Evolutionary conservation across 2,797 vertebrate genomes (phyloP).

Genomic region (Sarcophilus harrisii): DNA sequence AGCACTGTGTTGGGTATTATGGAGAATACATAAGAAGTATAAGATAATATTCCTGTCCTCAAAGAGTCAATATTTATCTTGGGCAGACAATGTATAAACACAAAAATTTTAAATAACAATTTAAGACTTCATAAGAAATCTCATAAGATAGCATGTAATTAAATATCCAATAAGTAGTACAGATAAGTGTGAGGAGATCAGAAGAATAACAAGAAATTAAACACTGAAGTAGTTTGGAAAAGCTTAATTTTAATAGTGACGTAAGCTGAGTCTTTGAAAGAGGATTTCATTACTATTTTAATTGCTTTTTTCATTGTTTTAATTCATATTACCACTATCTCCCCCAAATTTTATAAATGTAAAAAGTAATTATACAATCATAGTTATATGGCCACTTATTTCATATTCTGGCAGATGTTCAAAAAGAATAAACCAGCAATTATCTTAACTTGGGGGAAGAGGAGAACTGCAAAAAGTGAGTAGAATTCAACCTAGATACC

Average conservation of each 20-base stretch:
- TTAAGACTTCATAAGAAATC: neutral
- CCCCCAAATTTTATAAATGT: constrained; percentile 21
- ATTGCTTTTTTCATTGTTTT: neutral
- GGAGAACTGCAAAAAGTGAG: neutral
- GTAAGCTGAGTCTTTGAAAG: neutral
- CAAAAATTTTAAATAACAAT: constrained; percentile 13
- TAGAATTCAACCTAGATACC: neutral
- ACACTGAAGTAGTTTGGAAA: neutral
- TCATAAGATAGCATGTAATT: neutral
- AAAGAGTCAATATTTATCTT: neutral
- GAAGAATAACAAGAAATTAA: neutral
- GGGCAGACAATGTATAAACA: constrained; percentile 35
- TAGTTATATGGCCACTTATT: neutral
- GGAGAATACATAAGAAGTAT: constrained; percentile 40
- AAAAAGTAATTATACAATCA: constrained; percentile 11
- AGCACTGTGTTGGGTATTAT: neutral
- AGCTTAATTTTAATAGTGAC: neutral
- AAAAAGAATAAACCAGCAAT: neutral
- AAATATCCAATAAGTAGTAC: neutral
- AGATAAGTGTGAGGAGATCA: constrained; percentile 17
- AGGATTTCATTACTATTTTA: neutral
- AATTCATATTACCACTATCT: constrained; percentile 12
- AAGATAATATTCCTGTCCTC: constrained; percentile 1
- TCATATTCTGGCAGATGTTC: neutral
- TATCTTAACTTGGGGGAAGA: neutral